A percentile compares a stretch with the other conserved stretches of the same genome.
Conservation (phyloP, 2,113 vertebrate species). For the Pan paniscus region DNA sequence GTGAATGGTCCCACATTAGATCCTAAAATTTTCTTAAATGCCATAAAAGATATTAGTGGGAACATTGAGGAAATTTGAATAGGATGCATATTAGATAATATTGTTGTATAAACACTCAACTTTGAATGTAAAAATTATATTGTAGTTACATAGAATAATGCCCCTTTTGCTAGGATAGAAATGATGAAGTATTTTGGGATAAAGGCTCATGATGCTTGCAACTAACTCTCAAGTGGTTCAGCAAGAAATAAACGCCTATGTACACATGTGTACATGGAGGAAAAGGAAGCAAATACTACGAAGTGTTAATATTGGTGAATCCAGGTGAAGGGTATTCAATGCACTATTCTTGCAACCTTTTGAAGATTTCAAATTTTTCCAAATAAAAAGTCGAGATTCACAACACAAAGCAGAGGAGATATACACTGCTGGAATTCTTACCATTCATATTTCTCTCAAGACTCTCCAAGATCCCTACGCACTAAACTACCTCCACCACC, state of each 20-base stretch:
- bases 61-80: background rate
- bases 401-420: background rate
- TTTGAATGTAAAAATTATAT: background rate
- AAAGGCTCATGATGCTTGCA: background rate
- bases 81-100: background rate
- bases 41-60: background rate
- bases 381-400: background rate
- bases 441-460: background rate
- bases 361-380: slow-evolving; percentile 6
- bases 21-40: background rate
- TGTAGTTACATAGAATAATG: background rate
- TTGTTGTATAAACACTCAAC: background rate
- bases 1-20: background rate
- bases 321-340: background rate
- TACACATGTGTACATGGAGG: fast-evolving
- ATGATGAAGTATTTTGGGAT: background rate
- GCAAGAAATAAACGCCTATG: background rate
- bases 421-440: background rate
- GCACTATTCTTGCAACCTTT: background rate
- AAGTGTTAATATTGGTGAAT: background rate
- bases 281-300: background rate
- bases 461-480: background rate
- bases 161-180: background rate
- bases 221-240: background rate
- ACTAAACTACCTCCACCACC: background rate